phyloP scores from a whole-genome alignment of 2,113 vertebrate species.

The Tetrao urogallus region DNA sequence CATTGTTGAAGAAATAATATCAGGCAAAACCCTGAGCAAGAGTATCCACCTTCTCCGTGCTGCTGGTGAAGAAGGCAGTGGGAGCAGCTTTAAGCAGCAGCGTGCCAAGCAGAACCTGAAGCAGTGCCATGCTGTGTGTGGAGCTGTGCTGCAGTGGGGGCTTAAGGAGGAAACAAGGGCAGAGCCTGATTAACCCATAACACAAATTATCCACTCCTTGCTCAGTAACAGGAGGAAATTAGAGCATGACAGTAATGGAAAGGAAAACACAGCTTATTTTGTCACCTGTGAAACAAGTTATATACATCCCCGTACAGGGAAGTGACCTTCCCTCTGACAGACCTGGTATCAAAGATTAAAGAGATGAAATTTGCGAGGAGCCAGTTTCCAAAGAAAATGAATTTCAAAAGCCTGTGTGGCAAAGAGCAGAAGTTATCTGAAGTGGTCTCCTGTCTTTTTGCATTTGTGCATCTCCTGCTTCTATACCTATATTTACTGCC shows the following conservation, averaged over 20 bases:
- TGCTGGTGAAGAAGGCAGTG: background rate
- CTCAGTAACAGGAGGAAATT: background rate
- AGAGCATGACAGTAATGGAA: background rate
- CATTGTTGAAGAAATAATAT: background rate
- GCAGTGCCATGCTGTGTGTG: background rate
- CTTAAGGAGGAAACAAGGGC: too few relatives aligned
- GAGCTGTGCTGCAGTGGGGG: background rate
- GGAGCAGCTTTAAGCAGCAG: background rate
- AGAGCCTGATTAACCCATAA: background rate
- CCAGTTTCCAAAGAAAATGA: background rate
- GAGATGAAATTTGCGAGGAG: background rate
- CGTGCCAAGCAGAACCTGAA: background rate
- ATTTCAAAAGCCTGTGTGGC: slow-evolving; percentile 17
- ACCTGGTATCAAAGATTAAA: background rate
- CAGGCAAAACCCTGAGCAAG: background rate
- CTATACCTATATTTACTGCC: slow-evolving; percentile 15
- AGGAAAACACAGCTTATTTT: background rate
- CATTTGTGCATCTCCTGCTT: background rate
- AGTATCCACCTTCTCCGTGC: background rate
- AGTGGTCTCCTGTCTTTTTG: background rate
- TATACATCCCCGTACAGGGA: background rate
- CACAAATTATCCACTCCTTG: background rate
- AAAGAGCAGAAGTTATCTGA: background rate
- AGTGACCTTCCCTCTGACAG: background rate
- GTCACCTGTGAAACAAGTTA: background rate